A percentile compares a stretch with the other conserved stretches of the same genome.
Evolutionary conservation across 2,797 vertebrate genomes (phyloP).

Genomic region (Poecilia picta): DNA sequence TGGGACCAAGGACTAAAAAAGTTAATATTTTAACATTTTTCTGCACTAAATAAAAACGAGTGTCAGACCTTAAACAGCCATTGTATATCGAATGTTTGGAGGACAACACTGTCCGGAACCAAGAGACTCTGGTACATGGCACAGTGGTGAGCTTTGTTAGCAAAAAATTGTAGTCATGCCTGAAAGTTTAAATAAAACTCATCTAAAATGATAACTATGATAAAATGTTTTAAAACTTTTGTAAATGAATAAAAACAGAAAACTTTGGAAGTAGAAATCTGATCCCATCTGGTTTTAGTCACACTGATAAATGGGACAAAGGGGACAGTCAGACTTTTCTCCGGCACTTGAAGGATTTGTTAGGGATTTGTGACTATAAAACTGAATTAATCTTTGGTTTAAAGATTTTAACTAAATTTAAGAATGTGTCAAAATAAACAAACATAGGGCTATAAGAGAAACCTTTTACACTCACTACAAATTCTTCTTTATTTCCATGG

Average conservation of each 20-base stretch:
- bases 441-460: background rate
- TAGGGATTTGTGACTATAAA: background rate
- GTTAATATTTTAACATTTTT: background rate
- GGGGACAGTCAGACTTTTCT: background rate
- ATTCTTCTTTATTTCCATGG: background rate
- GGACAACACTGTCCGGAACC: background rate
- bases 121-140: background rate
- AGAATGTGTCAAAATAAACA: background rate
- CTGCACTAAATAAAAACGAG: background rate
- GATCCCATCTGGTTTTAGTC: background rate
- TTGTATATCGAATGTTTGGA: background rate
- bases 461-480: background rate
- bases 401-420: background rate
- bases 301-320: background rate
- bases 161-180: background rate
- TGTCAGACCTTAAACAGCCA: background rate
- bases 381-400: background rate
- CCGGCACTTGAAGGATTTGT: background rate
- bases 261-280: background rate
- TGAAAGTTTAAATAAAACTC: background rate
- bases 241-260: background rate
- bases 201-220: background rate
- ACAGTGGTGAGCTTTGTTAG: background rate
- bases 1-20: background rate
- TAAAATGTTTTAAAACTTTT: background rate